phyloP scores from a whole-genome alignment of 2,797 vertebrate species.

The Scomberomorus guttatus region DNA sequence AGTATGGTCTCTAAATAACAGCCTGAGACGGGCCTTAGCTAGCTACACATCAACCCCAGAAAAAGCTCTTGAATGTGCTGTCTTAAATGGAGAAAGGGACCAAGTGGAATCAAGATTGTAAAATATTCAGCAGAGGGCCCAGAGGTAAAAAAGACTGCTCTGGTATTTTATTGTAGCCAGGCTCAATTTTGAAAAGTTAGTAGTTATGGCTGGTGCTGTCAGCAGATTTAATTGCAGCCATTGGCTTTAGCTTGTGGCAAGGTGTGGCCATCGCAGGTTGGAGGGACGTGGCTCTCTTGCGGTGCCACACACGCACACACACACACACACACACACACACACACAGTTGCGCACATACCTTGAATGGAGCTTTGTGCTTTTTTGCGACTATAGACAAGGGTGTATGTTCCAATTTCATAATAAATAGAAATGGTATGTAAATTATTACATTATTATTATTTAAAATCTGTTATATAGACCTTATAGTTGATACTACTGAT shows the following conservation, averaged over 20 bases:
- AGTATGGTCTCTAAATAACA: slow-evolving; percentile 74
- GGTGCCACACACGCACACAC: neutral
- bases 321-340: neutral
- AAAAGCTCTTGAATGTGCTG: slow-evolving; percentile 39
- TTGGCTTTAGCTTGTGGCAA: slow-evolving; percentile 49
- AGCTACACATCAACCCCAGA: slow-evolving; percentile 57
- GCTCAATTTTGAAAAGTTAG: slow-evolving; percentile 58
- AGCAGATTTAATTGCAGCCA: slow-evolving; percentile 54
- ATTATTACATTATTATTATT: neutral
- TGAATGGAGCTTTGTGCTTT: neutral
- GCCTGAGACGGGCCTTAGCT: slow-evolving; percentile 45
- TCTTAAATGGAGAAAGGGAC: slow-evolving; percentile 55
- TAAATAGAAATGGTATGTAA: neutral
- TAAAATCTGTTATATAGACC: neutral
- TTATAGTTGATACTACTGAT: neutral
- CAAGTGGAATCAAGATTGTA: slow-evolving; percentile 59
- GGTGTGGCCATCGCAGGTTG: slow-evolving; percentile 28
- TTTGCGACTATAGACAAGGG: neutral
- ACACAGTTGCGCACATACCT: neutral
- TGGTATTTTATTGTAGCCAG: slow-evolving; percentile 54
- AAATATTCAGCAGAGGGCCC: slow-evolving; percentile 64
- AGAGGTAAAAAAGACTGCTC: slow-evolving; percentile 47
- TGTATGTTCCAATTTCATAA: neutral
- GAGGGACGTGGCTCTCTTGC: neutral
- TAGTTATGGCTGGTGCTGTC: slow-evolving; percentile 56